Base-by-base conservation (phyloP, 1,140 invertebrate genomes). In the Pteromalus puparum region DNA sequence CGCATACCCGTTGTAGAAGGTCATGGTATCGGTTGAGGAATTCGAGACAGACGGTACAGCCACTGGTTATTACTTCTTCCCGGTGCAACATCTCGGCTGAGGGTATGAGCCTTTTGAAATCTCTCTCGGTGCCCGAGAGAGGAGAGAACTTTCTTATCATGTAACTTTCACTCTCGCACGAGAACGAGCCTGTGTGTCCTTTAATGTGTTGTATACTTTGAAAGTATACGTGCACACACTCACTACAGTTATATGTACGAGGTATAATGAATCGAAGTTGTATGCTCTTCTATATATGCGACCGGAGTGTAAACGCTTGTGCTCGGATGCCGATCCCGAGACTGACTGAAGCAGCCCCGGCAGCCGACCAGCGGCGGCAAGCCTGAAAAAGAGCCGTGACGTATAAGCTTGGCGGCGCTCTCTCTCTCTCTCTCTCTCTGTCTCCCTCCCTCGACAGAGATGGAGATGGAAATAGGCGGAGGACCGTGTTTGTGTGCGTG, bases 21-120 rank as follows among this genome's bases (percentile, higher is more conserved):
- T 91, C 90, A 88, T 91, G 88, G 79, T 92, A 91, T 61, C 84
- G 86, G 9, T 88, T 83, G n/a, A 91, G 86, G 81, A 91, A 92
- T 48, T 91, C 90, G 18, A 85, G 87, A 73, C 91, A 91, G 13
- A 90, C 88, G 82, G 89, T 87, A 86, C 88, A 91, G 5, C 88
- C 84, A 53, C 89, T 85, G 7, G 87, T 53, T 61, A 86, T 24
- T 87, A 82, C 61, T 74, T 89, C 88, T 81, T 90, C 88, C n/a
- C 90, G 87, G 38, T 89, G 81, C 67, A 91, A 38, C 86, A 91
- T 87, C 13, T 85, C 28, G 81, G 24, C 28, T 1, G 53, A 21
- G 53, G 53, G 53, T n/a, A 61, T 1, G 21, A 61, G 18, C 18
- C 53, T 48, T n/a, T 48, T 15, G 21, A 28, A 12, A 6, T 77